These are phyloP conservation scores for Pristionchus fissidentatus DNA, from an alignment of 2,888 invertebrate genomes.

Conservation along the genomic window DNA sequence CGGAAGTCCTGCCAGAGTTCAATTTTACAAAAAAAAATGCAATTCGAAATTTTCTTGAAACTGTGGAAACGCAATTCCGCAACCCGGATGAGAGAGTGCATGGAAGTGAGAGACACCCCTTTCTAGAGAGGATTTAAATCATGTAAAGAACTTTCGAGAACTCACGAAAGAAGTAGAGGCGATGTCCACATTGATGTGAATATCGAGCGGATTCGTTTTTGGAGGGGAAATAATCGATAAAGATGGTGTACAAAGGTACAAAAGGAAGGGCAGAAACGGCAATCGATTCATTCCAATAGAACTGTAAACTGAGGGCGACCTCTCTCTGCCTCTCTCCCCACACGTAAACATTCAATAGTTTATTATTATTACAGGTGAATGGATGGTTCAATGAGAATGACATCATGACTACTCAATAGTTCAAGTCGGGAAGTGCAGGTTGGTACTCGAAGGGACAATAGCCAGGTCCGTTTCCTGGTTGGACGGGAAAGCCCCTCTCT, in stretches of 20 bases:
- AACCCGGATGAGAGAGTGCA: background rate
- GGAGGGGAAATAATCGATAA: slow-evolving; percentile 11
- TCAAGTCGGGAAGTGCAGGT: slow-evolving; percentile 47
- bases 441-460: slow-evolving; percentile 49
- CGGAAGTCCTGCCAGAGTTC: slow-evolving; percentile 29
- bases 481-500: slow-evolving; percentile 48
- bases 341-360: no score
- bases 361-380: background rate
- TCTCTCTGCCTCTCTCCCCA: no score
- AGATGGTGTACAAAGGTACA: background rate
- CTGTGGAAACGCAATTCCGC: background rate
- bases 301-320: slow-evolving; percentile 24
- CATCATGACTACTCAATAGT: slow-evolving; percentile 2
- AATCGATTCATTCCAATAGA: background rate
- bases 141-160: background rate
- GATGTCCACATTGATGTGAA: slow-evolving; percentile 4
- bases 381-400: no score
- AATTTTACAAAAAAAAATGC: background rate
- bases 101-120: background rate
- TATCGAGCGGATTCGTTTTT: background rate
- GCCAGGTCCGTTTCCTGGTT: slow-evolving; percentile 50
- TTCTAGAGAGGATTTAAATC: background rate
- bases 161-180: background rate
- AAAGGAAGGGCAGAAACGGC: background rate
- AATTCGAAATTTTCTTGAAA: background rate